Evolutionary conservation across 2,888 invertebrate genomes (phyloP).

Genomic region (Prosapia bicincta): DNA sequence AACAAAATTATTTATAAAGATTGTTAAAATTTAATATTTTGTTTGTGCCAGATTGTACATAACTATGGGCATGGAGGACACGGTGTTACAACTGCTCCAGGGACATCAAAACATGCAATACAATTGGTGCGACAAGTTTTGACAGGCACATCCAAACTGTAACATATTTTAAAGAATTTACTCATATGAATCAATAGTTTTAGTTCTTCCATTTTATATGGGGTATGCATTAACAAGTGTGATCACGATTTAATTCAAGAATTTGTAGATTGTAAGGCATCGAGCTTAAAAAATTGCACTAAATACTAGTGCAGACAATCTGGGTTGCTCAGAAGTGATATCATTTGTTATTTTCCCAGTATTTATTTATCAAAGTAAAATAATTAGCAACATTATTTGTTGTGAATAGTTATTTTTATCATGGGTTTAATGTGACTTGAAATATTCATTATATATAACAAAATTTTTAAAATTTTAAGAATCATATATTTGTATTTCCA

Average conservation of each 20-base stretch:
- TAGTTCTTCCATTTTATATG: neutral
- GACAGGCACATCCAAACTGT: constrained; percentile 23
- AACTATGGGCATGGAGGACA: constrained; percentile 96
- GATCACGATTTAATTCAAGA: neutral
- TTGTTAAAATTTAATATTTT: too few species aligned
- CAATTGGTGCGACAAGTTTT: constrained; percentile 9
- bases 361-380: too few species aligned
- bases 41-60: constrained; percentile 72
- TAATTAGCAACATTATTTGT: too few species aligned
- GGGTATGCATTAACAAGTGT: neutral
- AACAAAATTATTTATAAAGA: too few species aligned
- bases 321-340: neutral
- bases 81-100: constrained; percentile 86
- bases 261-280: neutral
- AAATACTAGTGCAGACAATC: neutral
- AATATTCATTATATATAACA: too few species aligned
- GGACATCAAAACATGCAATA: constrained; percentile 76
- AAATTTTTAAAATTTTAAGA: too few species aligned
- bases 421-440: too few species aligned
- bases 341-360: too few species aligned
- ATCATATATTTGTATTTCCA: too few species aligned
- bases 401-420: too few species aligned
- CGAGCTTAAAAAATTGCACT: neutral
- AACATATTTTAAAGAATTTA: neutral
- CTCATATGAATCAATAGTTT: neutral